Evolutionary conservation across 1,140 invertebrate genomes (phyloP).

Genomic region (Polyergus mexicanus): DNA sequence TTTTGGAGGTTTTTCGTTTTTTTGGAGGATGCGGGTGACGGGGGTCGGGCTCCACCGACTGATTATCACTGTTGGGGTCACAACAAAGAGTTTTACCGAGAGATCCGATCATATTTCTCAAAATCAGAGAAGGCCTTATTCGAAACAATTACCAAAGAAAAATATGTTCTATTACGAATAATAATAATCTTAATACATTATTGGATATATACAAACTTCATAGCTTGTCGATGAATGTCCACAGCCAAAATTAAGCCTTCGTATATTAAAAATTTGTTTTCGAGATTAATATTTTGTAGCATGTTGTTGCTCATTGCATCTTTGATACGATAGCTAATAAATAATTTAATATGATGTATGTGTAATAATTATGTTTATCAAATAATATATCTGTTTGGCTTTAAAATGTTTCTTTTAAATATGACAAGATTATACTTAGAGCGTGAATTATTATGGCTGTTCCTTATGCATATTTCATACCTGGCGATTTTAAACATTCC

Average conservation of each 20-base stretch:
- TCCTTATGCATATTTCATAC: background rate
- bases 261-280: background rate
- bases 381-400: background rate
- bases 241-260: background rate
- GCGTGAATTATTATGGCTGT: background rate
- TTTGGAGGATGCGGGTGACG: too few relatives aligned
- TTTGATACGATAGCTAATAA: slow-evolving; percentile 4
- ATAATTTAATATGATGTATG: background rate
- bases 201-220: slow-evolving; percentile 5
- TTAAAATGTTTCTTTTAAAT: too few relatives aligned
- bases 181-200: background rate
- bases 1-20: too few relatives aligned
- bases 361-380: background rate
- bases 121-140: too few relatives aligned
- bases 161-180: background rate
- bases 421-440: background rate
- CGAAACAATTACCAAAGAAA: too few relatives aligned
- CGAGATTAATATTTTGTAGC: background rate
- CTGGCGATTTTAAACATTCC: slow-evolving; percentile 24
- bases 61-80: too few relatives aligned
- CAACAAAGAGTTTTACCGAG: too few relatives aligned
- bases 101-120: too few relatives aligned
- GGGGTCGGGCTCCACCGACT: too few relatives aligned
- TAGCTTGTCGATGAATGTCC: slow-evolving; percentile 30
- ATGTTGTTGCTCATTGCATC: background rate